These are phyloP conservation scores for Mnemiopsis leidyi DNA, from an alignment of 37 sponge, comb jelly and placozoan genomes.

Conservation along the genomic window DNA sequence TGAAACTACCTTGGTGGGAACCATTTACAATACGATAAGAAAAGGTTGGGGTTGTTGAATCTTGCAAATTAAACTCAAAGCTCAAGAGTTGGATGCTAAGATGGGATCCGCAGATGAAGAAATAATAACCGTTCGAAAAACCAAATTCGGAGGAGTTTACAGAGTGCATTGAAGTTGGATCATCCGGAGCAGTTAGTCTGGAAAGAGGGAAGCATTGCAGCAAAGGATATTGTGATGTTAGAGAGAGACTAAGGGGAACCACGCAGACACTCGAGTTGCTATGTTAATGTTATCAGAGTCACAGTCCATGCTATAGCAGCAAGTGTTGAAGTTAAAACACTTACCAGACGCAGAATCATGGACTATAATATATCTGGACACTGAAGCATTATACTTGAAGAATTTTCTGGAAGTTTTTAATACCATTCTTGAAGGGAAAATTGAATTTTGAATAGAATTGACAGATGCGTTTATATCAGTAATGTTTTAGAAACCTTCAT, in stretches of 20 bases:
- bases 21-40: not conserved
- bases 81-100: not conserved
- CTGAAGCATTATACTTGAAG: not conserved
- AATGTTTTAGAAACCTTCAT: not conserved
- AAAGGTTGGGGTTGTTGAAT: not conserved
- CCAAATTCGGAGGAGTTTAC: not conserved
- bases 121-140: not conserved
- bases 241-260: not conserved
- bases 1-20: not conserved
- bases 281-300: not conserved
- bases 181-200: not conserved
- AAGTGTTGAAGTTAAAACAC: not conserved
- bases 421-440: not conserved
- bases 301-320: not conserved
- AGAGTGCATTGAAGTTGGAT: not conserved
- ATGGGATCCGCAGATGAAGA: not conserved
- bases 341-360: not conserved
- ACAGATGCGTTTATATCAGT: not conserved
- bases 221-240: slow-evolving; percentile 9
- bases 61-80: not conserved
- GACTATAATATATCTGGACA: not conserved
- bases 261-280: not conserved
- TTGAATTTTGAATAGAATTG: not conserved
- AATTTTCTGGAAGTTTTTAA: not conserved
- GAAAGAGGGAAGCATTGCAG: not conserved